Percentiles rank a stretch among this genome's conserved stretches.
These are phyloP conservation scores for Reinhardtius hippoglossoides DNA, from an alignment of 2,113 vertebrate species.

Conservation along the genomic window DNA sequence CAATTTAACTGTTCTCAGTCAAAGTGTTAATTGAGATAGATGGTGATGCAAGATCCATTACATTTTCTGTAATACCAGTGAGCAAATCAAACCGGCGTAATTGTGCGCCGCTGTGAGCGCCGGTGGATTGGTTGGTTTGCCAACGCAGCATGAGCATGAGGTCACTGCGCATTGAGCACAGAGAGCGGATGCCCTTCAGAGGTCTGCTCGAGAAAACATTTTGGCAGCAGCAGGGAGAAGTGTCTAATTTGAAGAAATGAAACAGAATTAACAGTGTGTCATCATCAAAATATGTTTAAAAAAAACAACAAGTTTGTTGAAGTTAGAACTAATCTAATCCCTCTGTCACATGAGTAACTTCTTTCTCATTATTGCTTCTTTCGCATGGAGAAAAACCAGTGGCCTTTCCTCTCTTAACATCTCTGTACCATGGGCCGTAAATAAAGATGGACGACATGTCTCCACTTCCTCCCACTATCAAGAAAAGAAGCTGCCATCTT, in stretches of 20 bases:
- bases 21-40: constrained; percentile 75
- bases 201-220: constrained; percentile 4
- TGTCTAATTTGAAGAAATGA: constrained; percentile 44
- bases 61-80: constrained; percentile 63
- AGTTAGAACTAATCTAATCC: constrained; percentile 17
- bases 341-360: constrained; percentile 23
- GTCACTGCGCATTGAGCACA: constrained; percentile 54
- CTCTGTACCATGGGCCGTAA: neutral
- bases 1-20: constrained; percentile 65
- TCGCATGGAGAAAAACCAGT: neutral
- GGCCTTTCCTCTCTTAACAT: neutral
- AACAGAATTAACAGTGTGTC: constrained; percentile 38
- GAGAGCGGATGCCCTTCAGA: constrained; percentile 43
- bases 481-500: too few relatives aligned
- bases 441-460: too few relatives aligned
- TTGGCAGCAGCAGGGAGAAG: constrained; percentile 31
- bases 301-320: neutral
- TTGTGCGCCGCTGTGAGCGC: constrained; percentile 46
- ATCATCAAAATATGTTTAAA: constrained; percentile 37
- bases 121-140: constrained; percentile 40
- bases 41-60: constrained; percentile 73
- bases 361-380: neutral
- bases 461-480: too few relatives aligned
- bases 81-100: constrained; percentile 62
- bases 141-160: constrained; percentile 13